Conservation (phyloP, 1,140 invertebrate genomes). For the Elymnias hypermnestra region DNA sequence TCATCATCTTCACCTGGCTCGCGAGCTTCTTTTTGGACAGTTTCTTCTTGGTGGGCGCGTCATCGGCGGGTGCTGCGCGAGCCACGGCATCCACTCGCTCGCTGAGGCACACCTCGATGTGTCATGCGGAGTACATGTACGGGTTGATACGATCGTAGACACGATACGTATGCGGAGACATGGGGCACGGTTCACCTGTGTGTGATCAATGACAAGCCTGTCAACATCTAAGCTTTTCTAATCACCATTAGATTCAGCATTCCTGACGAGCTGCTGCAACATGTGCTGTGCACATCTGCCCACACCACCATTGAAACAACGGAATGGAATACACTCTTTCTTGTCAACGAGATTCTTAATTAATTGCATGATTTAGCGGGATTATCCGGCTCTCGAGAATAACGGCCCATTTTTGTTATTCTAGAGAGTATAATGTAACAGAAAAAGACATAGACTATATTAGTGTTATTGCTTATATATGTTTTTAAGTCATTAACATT, state of each 20-base stretch:
- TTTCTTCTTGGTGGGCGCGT: conserved; percentile 92
- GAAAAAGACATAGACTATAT: too few relatives aligned
- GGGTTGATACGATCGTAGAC: conserved; percentile 99
- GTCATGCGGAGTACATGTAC: conserved; percentile 99
- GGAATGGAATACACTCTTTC: conserved; percentile 99
- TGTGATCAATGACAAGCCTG: conserved; percentile 98
- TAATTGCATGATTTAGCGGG: too few relatives aligned
- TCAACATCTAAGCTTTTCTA: conserved; percentile 98
- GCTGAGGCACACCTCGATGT: conserved; percentile 97
- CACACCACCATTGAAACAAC: conserved; percentile 97
- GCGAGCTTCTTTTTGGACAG: conserved; percentile 94
- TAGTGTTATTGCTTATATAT: too few relatives aligned
- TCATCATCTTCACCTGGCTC: conserved; percentile 89
- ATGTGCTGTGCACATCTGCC: conserved; percentile 99
- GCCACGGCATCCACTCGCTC: conserved; percentile 97
- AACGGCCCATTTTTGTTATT: too few relatives aligned
- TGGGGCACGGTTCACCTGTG: conserved; percentile 96
- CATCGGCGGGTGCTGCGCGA: conserved; percentile 87
- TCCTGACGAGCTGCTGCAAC: conserved; percentile 96
- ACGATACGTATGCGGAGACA: conserved; percentile 97
- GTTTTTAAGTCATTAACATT: too few relatives aligned
- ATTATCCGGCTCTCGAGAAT: too few relatives aligned
- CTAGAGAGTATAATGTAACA: too few relatives aligned
- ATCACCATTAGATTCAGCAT: conserved; percentile 99
- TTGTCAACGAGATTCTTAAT: too few relatives aligned